Evolutionary conservation across 2,888 invertebrate genomes (phyloP), one percentile per base, ranked within the genome.

Genomic region (Dryocosmus kuriphilus): DNA sequence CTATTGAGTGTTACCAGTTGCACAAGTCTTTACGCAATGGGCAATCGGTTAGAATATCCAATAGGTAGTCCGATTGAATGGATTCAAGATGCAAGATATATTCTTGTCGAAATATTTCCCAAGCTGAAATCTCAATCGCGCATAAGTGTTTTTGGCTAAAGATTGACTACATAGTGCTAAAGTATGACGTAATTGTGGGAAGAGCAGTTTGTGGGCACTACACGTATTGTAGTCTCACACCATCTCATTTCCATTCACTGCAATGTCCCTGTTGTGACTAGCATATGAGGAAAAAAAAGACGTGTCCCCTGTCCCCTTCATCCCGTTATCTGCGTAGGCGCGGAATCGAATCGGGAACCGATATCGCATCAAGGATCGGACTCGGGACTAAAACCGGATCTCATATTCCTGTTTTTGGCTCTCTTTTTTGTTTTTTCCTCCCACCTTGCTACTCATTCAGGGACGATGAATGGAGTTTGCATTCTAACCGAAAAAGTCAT

Each of bases 241-340:
- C 22, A 30, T 46, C 67, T 67, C 41, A 67, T 71, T 46, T 71
- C 30, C 71, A 71, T 71, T 71, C 71, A 71, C 71, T 51, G 71
- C 46, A 46, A 51, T 71, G 46, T 62, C 35, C 35, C 71, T 71
- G 51, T 51, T 71, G 71, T 71, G 30, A 71, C 46, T 71, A 51
- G 51, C n/a, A 71, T 71, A 30, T 30, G 71, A 71, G 41, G 30
- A 38, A 75, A 75, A 75, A 75, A 75, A 63, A 55, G 16, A 0
- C 5, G 5, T 63, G 51, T 35, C 65, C 65, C 76, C 63, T 76
- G 63, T 65, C 65, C 46, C 71, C 65, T 55, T 24, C 63, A 32
- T 32, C 71, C 79, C 79, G 81, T 81, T 81, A 81, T 73, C 41
- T 67, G 79, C 79, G 79, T 81, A 75, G 79, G 78, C 38, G 75